Base-by-base conservation (phyloP, 2,888 invertebrate genomes). In the Operophtera brumata region DNA sequence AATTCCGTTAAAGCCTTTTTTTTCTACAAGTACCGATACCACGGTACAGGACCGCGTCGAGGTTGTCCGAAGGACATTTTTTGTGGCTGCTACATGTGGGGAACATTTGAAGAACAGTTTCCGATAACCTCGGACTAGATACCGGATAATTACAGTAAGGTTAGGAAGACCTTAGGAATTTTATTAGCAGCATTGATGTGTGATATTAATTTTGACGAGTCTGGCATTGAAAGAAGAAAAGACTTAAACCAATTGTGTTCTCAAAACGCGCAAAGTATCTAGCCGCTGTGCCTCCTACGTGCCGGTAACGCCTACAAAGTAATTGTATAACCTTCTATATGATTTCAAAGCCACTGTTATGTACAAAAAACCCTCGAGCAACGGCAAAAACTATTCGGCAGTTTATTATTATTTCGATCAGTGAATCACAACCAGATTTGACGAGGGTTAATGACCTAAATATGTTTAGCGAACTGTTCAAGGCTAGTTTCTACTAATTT, bases 371-470 rank as follows among this genome's bases (percentile, higher is more conserved):
- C 77, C 67, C 30, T 62, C 62, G 79, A 80, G 70, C 82, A 87
- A 82, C 82, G 78, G 81, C 86, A 90, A 89, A 90, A 90, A 90
- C 86, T 85, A 80, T 83, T 84, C 77, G 75, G 80, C 75, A 77
- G 81, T 85, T 83, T 86, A 87, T 85, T 86, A 86, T 87, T 85
- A 88, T 86, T 87, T 80, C 84, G 85, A 80, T 84, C 84, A 82
- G 85, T 90, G 90, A 90, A 88, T 90, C 90, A 89, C 85, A 84
- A 85, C 82, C 82, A 86, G 86, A 89, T 86, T 89, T 82, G 85
- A 83, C 75, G 73, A 84, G 87, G 90, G 90, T 90, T 84, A 89
- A 87, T 86, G 87, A 89, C 90, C 90, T 75, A 86, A 87, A 88
- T 88, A 80, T 85, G 84, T 84, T 86, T 83, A 80, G 84, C 82